These are phyloP conservation scores for Periophthalmodon schlosseri DNA, from an alignment of 2,113 vertebrate genomes.

Conservation along the genomic window DNA sequence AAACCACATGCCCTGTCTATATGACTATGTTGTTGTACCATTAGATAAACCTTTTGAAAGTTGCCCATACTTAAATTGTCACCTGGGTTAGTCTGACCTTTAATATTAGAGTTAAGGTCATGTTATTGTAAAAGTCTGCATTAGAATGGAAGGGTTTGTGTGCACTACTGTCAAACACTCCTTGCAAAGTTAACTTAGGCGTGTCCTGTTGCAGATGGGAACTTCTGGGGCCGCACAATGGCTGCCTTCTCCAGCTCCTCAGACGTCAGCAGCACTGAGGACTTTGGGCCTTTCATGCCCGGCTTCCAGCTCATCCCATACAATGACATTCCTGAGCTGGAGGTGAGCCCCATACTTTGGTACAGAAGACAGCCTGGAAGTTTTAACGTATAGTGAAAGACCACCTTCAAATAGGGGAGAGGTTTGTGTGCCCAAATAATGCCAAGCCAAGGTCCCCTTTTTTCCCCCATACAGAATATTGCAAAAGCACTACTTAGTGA, in stretches of 20 bases:
- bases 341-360: constrained; percentile 76
- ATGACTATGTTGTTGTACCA: not conserved
- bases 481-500: too few relatives aligned
- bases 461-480: too few relatives aligned
- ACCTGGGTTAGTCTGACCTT: too few relatives aligned
- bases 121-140: not conserved
- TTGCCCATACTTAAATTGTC: too few relatives aligned
- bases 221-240: constrained; percentile 97
- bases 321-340: constrained; percentile 88
- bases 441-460: too few relatives aligned
- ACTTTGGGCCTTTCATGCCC: constrained; percentile 95
- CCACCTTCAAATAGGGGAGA: too few relatives aligned
- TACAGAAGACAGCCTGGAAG: not conserved
- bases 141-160: not conserved
- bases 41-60: too few relatives aligned
- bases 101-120: not conserved
- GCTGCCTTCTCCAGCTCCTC: constrained; percentile 94
- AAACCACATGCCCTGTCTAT: too few relatives aligned
- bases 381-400: too few relatives aligned
- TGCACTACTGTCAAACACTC: not conserved
- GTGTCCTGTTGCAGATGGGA: constrained; percentile 80
- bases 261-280: constrained; percentile 92
- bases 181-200: not conserved
- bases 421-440: too few relatives aligned
- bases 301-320: constrained; percentile 92